These are phyloP conservation scores for Drosophila ficusphila DNA, from an alignment of 1,140 invertebrate genomes.

Conservation along the genomic window DNA sequence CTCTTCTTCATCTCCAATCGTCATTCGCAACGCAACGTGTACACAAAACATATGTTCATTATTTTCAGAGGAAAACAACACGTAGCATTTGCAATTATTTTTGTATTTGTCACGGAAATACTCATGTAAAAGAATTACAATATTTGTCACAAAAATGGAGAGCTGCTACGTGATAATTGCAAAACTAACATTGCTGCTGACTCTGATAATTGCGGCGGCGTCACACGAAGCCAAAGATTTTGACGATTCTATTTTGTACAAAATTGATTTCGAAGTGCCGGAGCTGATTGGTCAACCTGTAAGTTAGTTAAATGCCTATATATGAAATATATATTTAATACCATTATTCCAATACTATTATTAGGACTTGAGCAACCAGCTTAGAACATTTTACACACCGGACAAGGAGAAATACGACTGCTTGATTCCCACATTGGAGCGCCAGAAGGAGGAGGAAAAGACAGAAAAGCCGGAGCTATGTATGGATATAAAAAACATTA, in stretches of 20 bases:
- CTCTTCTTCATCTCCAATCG: slow-evolving; percentile 3
- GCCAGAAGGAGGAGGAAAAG: slow-evolving; percentile 86
- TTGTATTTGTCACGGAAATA: slow-evolving; percentile 39
- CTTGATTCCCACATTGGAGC: slow-evolving; percentile 88
- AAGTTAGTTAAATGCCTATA: slow-evolving; percentile 9
- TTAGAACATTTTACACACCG: slow-evolving; percentile 87
- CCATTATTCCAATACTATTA: background rate
- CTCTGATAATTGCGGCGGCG: slow-evolving; percentile 9
- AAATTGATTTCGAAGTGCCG: slow-evolving; percentile 92
- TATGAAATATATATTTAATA: background rate
- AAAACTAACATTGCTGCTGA: slow-evolving; percentile 27
- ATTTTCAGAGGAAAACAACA: slow-evolving; percentile 58
- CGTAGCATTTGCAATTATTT: slow-evolving; percentile 35
- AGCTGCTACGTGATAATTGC: background rate
- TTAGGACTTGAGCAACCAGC: slow-evolving; percentile 85
- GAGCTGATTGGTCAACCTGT: slow-evolving; percentile 60
- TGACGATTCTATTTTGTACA: slow-evolving; percentile 92
- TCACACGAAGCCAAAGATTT: slow-evolving; percentile 89
- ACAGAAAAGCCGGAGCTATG: slow-evolving; percentile 88
- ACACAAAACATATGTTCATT: slow-evolving; percentile 40
- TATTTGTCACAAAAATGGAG: slow-evolving; percentile 9
- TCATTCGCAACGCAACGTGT: background rate
- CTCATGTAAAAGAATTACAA: slow-evolving; percentile 1
- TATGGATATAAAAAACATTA: slow-evolving; percentile 21
- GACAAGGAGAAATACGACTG: slow-evolving; percentile 91